phyloP scores from a whole-genome alignment of 2,888 invertebrate genomes.

The Alsophila aescularia region DNA sequence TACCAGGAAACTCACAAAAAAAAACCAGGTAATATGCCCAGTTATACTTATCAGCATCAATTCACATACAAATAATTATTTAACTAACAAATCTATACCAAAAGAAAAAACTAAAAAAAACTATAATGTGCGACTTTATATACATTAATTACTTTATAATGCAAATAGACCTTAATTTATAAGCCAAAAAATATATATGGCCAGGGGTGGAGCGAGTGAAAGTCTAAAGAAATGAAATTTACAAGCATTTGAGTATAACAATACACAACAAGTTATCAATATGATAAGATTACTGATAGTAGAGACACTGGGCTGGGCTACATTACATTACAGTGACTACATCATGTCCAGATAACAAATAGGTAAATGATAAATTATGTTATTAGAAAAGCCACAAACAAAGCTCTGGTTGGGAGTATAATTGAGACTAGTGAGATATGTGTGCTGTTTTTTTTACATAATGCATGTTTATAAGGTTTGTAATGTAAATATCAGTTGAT shows the following conservation, averaged over 20 bases:
- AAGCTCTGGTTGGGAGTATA: neutral
- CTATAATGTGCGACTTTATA: too few species aligned
- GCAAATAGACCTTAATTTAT: too few species aligned
- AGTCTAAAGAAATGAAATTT: neutral
- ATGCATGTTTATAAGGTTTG: too few species aligned
- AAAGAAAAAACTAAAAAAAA: too few species aligned
- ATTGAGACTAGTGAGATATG: too few species aligned
- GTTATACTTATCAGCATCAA: neutral
- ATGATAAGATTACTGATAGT: neutral
- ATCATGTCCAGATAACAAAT: constrained; percentile 11
- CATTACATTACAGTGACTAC: constrained; percentile 11
- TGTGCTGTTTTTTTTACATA: too few species aligned
- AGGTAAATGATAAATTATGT: neutral
- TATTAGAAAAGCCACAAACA: constrained; percentile 16
- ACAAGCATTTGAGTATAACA: constrained; percentile 3
- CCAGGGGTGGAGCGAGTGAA: neutral
- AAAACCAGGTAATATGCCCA: too few species aligned
- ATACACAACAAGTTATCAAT: neutral
- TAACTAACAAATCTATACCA: too few species aligned
- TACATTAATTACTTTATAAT: too few species aligned
- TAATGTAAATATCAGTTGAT: too few species aligned
- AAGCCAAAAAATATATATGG: too few species aligned
- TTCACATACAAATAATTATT: neutral
- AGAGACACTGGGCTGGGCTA: constrained; percentile 9
- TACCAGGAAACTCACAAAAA: too few species aligned